These are phyloP conservation scores for Orthosia cruda DNA, from an alignment of 2,888 invertebrate species.

Conservation along the genomic window DNA sequence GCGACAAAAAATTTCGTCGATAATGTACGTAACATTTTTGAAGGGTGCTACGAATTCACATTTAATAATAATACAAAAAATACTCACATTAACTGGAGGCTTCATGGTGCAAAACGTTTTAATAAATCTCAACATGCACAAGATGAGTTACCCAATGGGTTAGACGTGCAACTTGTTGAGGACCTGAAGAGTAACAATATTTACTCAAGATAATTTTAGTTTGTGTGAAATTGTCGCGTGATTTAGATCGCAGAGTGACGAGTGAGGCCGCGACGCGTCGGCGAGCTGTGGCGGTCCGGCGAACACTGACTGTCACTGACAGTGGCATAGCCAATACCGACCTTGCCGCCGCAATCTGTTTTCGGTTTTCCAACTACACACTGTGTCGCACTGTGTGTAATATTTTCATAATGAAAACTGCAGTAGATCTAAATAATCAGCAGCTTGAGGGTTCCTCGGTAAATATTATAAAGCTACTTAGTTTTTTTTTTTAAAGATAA, in stretches of 20 bases:
- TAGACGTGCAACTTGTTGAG: conserved; percentile 25
- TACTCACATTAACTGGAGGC: conserved; percentile 88
- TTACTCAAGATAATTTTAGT: conserved; percentile 42
- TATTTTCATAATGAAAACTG: conserved; percentile 14
- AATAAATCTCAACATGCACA: conserved; percentile 84
- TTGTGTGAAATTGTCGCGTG: conserved; percentile 68
- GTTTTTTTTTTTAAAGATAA: not conserved
- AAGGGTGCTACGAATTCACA: not conserved
- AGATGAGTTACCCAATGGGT: conserved; percentile 11
- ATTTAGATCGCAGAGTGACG: conserved; percentile 72
- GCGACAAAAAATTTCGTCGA: not conserved
- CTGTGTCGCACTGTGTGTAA: conserved; percentile 28
- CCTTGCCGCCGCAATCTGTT: conserved; percentile 62
- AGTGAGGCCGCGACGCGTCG: conserved; percentile 83
- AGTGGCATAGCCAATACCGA: conserved; percentile 57
- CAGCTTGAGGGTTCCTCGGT: not conserved
- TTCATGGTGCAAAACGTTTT: conserved; percentile 87
- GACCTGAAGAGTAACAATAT: conserved; percentile 28
- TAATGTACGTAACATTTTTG: not conserved
- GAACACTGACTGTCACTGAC: conserved; percentile 88
- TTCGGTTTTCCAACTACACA: conserved; percentile 63
- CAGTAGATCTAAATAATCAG: not conserved
- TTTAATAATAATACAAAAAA: conserved; percentile 29
- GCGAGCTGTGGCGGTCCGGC: conserved; percentile 79
- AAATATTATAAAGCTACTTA: not conserved